Base-by-base conservation (phyloP, 2,113 vertebrate genomes). In the Eolophus roseicapilla region DNA sequence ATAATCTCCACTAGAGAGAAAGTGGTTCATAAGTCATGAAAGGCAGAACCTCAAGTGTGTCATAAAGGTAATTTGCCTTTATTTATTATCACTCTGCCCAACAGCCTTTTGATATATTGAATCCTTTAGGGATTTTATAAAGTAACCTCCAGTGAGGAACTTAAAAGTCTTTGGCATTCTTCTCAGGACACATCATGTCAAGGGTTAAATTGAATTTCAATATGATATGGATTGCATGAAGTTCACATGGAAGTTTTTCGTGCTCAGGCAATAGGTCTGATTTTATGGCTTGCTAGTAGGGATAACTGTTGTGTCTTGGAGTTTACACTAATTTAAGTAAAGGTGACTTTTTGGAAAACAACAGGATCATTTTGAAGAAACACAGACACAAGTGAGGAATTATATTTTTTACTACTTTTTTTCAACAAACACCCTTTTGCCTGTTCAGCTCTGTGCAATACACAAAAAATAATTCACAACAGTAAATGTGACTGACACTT, bases 31-130 rank as follows among this genome's bases (percentile, higher is more conserved):
- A 85, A 82, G 69, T 97, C 79, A 88, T 62, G 55, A 78, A 81
- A 82, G 12, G 43, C 37, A 90, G 69, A 92, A 88, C 57, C 80
- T 96, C 88, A 88, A 78, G 17, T 60, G 64, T 96, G 37, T 88
- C 68, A 91, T 87, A 44, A 93, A 67, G 89, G 55, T 71, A 94
- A 94, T 93, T 97, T 85, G 27, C 35, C 20, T 60, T 87, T 86
- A 86, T 79, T 88, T 94, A 89, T 94, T 88, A 49, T 59, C 67
- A 62, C 24, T 82, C 39, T 90, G 59, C 39, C 69, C 74, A 86
- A 88, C 8, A 93, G 53, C 43, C 3, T 52, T 95, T 92, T 97
- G 82, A 91, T 89, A 70, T 75, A 83, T 80, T 44, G n/a, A 93
- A 91, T 47, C 16, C 35, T 64, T 90, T 67, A 65, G 9, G 6